Evolutionary conservation across 2,113 vertebrate genomes (phyloP).

Genomic region (Pelecanoides urinatrix): DNA sequence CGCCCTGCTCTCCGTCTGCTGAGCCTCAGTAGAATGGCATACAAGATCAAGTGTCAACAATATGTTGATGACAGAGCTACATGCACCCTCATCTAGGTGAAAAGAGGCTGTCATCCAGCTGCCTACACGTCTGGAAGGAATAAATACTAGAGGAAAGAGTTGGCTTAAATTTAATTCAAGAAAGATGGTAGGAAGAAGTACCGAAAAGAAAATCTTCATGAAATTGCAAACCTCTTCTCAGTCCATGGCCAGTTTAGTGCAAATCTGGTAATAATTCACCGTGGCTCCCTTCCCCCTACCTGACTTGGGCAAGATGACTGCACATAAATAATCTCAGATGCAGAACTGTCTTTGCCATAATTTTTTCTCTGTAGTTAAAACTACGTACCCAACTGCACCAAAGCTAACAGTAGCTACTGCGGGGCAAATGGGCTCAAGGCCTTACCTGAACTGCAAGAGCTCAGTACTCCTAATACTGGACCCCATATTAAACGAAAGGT

Average conservation of each 20-base stretch:
- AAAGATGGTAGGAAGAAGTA: not conserved
- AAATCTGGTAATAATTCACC: not conserved
- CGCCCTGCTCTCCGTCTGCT: not conserved
- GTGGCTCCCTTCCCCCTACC: not conserved
- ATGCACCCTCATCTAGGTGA: conserved; percentile 16
- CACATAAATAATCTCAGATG: not conserved
- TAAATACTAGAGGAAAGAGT: not conserved
- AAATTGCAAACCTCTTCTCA: not conserved
- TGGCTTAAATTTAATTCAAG: not conserved
- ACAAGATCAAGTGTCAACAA: conserved; percentile 54
- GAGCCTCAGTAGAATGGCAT: not conserved
- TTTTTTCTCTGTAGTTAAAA: not conserved
- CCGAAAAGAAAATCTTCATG: not conserved
- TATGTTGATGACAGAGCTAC: conserved; percentile 38
- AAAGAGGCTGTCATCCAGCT: conserved; percentile 45
- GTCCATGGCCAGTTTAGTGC: not conserved
- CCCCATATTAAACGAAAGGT: not conserved
- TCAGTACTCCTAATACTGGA: not conserved
- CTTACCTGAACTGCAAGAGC: not conserved
- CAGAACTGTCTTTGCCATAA: not conserved
- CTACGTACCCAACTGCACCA: not conserved
- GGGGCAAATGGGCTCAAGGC: not conserved
- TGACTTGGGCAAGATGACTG: not conserved
- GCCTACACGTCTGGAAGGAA: conserved; percentile 38
- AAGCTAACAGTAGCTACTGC: not conserved